These are phyloP conservation scores for Cladopsammia gracilis DNA, from an alignment of 64 coral and sea anemone species.

Conservation along the genomic window DNA sequence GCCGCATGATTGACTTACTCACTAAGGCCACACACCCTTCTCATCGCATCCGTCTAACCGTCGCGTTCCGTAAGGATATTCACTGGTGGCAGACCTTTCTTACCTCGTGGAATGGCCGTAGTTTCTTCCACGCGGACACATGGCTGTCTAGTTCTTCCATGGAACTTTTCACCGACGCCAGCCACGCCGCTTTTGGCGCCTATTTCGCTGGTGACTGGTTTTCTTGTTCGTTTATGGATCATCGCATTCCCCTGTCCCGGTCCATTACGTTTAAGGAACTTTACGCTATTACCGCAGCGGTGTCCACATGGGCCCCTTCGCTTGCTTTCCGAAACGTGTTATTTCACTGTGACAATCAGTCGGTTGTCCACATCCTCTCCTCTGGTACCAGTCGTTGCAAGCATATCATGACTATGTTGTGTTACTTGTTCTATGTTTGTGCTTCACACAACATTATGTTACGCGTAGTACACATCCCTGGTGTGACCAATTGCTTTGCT, in stretches of 20 bases:
- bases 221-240: neutral
- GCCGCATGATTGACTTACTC: constrained; percentile 19
- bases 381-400: too few species aligned
- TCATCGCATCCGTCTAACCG: constrained; percentile 43
- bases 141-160: constrained; percentile 5
- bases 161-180: constrained; percentile 10
- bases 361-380: too few species aligned
- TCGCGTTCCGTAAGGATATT: constrained; percentile 13
- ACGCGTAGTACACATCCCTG: constrained; percentile 12
- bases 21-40: constrained; percentile 1
- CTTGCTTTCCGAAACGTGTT: neutral
- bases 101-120: constrained; percentile 16
- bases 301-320: too few species aligned
- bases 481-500: constrained; percentile 13
- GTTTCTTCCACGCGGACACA: neutral
- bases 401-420: too few species aligned
- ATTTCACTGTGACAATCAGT: neutral
- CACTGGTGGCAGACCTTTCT: constrained; percentile 31
- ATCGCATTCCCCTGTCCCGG: constrained; percentile 21
- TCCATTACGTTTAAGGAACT: constrained; percentile 43
- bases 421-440: too few species aligned
- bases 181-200: neutral
- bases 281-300: neutral
- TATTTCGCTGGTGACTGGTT: constrained; percentile 20
- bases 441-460: neutral